Conservation (phyloP, 2,888 invertebrate genomes). For the Taphrorychus bicolor region DNA sequence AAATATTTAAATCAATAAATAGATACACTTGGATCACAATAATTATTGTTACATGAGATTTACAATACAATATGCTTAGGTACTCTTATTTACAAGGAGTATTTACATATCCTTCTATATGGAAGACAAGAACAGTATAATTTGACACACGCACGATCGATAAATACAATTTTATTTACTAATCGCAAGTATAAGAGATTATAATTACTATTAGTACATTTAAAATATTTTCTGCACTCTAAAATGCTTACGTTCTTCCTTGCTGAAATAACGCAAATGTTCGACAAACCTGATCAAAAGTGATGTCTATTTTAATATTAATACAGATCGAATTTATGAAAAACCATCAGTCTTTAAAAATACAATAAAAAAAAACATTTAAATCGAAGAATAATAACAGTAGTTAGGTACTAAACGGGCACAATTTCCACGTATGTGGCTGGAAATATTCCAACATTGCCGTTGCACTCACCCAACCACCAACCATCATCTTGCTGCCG, state of each 20-base stretch:
- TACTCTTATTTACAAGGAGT: too few species aligned
- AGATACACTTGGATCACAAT: not conserved
- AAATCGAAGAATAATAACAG: not conserved
- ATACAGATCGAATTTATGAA: not conserved
- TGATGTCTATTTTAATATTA: too few species aligned
- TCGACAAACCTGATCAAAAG: too few species aligned
- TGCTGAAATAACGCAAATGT: too few species aligned
- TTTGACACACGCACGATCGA: too few species aligned
- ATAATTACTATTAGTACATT: not conserved
- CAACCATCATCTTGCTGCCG: constrained; percentile 93
- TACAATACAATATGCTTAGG: too few species aligned
- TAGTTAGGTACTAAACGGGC: constrained; percentile 34
- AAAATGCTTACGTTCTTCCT: too few species aligned
- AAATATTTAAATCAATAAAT: too few species aligned
- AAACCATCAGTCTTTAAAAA: not conserved
- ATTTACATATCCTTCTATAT: too few species aligned
- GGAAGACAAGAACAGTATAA: too few species aligned
- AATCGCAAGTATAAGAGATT: not conserved
- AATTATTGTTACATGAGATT: not conserved
- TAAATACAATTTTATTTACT: too few species aligned
- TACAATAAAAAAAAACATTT: not conserved
- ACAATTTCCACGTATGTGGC: constrained; percentile 93
- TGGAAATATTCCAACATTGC: constrained; percentile 89
- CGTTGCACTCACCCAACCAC: constrained; percentile 92
- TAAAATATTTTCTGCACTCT: not conserved